phyloP scores from a whole-genome alignment of 2,888 invertebrate genomes.

The Drosophila incognita region DNA sequence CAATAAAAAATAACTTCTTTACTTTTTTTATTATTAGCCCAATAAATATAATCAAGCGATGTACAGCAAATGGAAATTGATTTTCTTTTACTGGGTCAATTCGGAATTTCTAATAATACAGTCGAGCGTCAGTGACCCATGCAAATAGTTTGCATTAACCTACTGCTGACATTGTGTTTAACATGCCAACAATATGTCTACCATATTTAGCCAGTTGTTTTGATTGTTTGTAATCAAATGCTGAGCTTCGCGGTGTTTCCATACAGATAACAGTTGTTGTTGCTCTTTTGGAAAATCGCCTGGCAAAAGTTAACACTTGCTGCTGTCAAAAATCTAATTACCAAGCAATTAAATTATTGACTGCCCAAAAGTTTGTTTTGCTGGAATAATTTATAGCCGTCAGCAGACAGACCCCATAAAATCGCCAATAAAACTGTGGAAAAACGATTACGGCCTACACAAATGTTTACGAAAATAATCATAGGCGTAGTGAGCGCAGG shows the following conservation, averaged over 20 bases:
- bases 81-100: not conserved
- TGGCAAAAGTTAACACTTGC: slow-evolving; percentile 27
- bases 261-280: slow-evolving; percentile 27
- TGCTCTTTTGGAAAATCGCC: slow-evolving; percentile 21
- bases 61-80: not conserved
- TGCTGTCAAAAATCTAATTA: slow-evolving; percentile 56
- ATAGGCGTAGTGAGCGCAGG: not conserved
- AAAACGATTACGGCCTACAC: slow-evolving; percentile 12
- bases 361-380: slow-evolving; percentile 36
- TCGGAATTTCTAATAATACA: not conserved
- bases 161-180: slow-evolving; percentile 37
- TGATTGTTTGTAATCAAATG: slow-evolving; percentile 47
- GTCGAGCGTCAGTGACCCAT: not conserved
- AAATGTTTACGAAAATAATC: not conserved
- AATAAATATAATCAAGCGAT: not conserved
- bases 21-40: not conserved
- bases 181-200: slow-evolving; percentile 7
- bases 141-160: not conserved
- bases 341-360: slow-evolving; percentile 64
- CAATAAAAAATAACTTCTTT: not conserved
- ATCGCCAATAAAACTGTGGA: slow-evolving; percentile 30
- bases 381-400: slow-evolving; percentile 41
- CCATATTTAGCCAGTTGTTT: slow-evolving; percentile 12
- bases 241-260: slow-evolving; percentile 22
- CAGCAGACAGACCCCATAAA: slow-evolving; percentile 39